phyloP scores from a whole-genome alignment of 2,888 invertebrate genomes.

The Acheta domesticus region DNA sequence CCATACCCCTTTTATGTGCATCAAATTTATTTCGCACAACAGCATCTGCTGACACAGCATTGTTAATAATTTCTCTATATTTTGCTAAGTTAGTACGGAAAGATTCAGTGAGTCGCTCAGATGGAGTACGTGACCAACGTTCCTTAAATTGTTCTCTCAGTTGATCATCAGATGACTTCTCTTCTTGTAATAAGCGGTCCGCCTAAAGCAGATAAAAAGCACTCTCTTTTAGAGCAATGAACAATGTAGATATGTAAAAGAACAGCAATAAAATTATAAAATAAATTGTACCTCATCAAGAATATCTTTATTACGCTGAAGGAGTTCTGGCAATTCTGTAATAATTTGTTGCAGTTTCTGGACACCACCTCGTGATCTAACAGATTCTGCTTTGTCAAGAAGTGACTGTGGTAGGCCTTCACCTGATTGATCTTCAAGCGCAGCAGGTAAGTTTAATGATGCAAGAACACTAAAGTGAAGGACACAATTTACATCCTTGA shows the following conservation, averaged over 20 bases:
- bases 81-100: constrained; percentile 85
- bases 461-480: constrained; percentile 66
- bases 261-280: too few relatives aligned
- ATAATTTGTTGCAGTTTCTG: constrained; percentile 67
- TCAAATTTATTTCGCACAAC: constrained; percentile 85
- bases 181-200: constrained; percentile 82
- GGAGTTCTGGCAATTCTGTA: constrained; percentile 81
- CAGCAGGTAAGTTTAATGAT: constrained; percentile 94
- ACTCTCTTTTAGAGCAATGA: background rate
- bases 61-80: constrained; percentile 88
- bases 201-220: constrained; percentile 49
- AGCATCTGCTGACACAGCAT: constrained; percentile 71
- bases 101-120: constrained; percentile 82
- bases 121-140: constrained; percentile 87
- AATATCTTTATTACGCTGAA: constrained; percentile 90
- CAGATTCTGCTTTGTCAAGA: constrained; percentile 75
- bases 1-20: constrained; percentile 71
- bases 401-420: constrained; percentile 82
- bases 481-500: background rate
- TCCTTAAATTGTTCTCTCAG: constrained; percentile 87
- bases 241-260: too few relatives aligned
- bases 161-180: constrained; percentile 84
- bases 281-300: constrained; percentile 71
- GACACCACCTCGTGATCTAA: constrained; percentile 70
- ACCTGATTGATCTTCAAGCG: constrained; percentile 73